These are phyloP conservation scores for Sinocyclocheilus anophthalmus DNA, from an alignment of 2,113 vertebrate species.

Conservation along the genomic window DNA sequence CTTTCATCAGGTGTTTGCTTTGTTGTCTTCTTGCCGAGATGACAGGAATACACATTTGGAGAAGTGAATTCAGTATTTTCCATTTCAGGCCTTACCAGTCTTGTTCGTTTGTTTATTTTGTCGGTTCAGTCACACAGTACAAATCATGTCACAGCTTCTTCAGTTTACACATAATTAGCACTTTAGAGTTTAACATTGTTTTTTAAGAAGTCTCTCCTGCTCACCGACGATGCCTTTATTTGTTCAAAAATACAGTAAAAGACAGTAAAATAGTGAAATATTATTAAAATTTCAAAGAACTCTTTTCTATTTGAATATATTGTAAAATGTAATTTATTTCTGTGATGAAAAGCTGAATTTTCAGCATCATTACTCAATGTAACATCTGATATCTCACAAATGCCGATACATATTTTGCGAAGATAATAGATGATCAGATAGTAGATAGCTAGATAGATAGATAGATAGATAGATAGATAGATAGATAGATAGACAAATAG, in stretches of 20 bases:
- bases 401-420: no score
- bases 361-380: neutral
- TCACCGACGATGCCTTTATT: neutral
- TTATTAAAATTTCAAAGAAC: neutral
- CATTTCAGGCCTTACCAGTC: neutral
- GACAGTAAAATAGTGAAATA: neutral
- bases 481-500: no score
- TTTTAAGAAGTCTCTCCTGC: neutral
- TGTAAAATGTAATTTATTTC: neutral
- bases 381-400: neutral
- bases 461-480: no score
- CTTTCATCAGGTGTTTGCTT: neutral
- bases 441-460: no score
- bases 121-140: neutral
- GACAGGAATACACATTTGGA: neutral
- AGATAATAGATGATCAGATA: no score
- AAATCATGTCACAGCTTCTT: neutral
- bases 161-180: neutral
- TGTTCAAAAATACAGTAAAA: neutral
- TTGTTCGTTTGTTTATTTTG: neutral
- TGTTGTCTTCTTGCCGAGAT: neutral
- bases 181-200: neutral
- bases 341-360: neutral
- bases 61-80: neutral
- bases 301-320: neutral